These are phyloP conservation scores for Choloepus hoffmanni DNA, from an alignment of 2,113 vertebrate species.

Conservation along the genomic window DNA sequence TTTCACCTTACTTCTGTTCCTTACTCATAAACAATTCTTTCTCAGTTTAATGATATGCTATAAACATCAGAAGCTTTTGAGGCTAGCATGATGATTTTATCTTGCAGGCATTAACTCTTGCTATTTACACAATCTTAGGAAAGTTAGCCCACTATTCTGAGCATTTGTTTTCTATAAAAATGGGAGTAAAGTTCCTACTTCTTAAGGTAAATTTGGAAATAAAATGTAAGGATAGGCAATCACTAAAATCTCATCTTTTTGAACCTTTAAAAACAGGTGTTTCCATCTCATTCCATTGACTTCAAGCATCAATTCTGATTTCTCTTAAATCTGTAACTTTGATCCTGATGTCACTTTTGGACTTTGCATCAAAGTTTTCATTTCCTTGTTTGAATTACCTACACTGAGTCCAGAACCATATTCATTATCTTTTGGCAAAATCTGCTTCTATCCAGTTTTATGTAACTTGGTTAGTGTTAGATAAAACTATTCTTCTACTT, in stretches of 20 bases:
- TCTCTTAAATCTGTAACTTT: background rate
- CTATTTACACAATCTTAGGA: background rate
- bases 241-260: background rate
- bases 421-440: background rate
- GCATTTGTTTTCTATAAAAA: background rate
- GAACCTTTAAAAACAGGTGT: background rate
- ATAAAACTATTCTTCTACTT: background rate
- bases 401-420: background rate
- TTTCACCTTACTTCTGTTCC: background rate
- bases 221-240: background rate
- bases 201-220: background rate
- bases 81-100: background rate
- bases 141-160: background rate
- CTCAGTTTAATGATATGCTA: background rate
- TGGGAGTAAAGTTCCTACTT: background rate
- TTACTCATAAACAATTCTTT: background rate
- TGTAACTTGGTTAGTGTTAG: background rate
- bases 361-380: background rate
- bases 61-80: background rate
- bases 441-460: background rate
- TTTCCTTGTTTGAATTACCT: background rate
- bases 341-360: background rate
- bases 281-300: background rate
- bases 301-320: background rate
- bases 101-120: background rate